Evolutionary conservation across 1,140 invertebrate species (phyloP).

Genomic region (Nilaparvata lugens): DNA sequence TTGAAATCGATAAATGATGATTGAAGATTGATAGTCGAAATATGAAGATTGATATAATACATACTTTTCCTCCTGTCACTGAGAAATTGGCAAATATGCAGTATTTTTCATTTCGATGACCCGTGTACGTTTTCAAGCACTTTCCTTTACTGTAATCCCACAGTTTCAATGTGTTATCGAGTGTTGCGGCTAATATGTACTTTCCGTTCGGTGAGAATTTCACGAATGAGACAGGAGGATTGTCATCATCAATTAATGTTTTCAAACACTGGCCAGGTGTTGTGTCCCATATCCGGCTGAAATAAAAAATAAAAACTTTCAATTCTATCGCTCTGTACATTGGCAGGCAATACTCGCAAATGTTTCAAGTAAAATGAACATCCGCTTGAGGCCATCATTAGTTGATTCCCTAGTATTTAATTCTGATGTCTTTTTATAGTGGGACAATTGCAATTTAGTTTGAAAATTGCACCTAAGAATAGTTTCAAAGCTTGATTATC

Average conservation of each 20-base stretch:
- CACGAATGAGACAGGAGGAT: conserved; percentile 98
- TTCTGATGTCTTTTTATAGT: too few species aligned
- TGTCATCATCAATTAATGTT: conserved; percentile 93
- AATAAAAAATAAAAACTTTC: too few species aligned
- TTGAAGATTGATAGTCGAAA: too few species aligned
- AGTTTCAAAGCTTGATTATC: too few species aligned
- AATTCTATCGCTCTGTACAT: too few species aligned
- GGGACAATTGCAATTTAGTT: too few species aligned
- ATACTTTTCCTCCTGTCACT: conserved; percentile 96
- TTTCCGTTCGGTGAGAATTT: conserved; percentile 99
- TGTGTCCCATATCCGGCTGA: conserved; percentile 98
- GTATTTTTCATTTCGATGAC: conserved; percentile 99
- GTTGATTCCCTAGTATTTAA: too few species aligned
- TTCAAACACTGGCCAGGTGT: conserved; percentile 98
- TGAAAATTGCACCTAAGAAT: too few species aligned
- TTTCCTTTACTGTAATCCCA: conserved; percentile 99
- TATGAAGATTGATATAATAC: conserved; percentile 15
- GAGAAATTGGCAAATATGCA: conserved; percentile 99
- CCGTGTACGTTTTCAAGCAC: conserved; percentile 95
- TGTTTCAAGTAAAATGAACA: too few species aligned
- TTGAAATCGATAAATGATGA: too few species aligned
- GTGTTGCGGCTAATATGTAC: conserved; percentile 95
- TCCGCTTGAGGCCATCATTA: too few species aligned
- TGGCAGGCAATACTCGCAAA: too few species aligned
- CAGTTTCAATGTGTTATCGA: conserved; percentile 96